phyloP scores from a whole-genome alignment of 2,888 invertebrate species.

The Drosophila paranaensis region DNA sequence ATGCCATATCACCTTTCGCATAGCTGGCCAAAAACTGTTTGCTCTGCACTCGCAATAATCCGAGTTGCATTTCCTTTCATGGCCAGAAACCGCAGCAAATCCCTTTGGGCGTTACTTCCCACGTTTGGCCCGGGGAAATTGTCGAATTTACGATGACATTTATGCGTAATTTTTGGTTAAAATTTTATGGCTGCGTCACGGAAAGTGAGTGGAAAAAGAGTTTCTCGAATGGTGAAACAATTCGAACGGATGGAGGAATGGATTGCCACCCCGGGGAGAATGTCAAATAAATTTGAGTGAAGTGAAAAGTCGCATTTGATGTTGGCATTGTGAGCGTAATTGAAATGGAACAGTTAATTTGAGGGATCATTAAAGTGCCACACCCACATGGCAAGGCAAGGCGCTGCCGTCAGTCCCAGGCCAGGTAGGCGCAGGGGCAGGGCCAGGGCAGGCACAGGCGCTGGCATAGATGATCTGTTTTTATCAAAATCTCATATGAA shows the following conservation, averaged over 20 bases:
- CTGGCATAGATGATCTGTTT: conserved; percentile 27
- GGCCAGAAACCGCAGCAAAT: conserved; percentile 8
- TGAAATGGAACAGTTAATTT: conserved; percentile 73
- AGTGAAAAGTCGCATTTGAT: conserved; percentile 52
- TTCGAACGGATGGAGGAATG: conserved; percentile 2
- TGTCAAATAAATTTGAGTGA: conserved; percentile 78
- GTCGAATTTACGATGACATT: conserved; percentile 82
- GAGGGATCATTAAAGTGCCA: conserved; percentile 75
- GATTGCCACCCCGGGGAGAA: conserved; percentile 46
- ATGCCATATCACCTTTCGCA: background rate
- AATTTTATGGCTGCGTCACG: conserved; percentile 49
- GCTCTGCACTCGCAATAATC: background rate
- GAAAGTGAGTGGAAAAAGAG: conserved; percentile 38
- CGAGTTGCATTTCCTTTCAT: background rate
- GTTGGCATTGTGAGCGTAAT: conserved; percentile 33
- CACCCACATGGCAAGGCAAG: conserved; percentile 67
- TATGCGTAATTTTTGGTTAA: conserved; percentile 65
- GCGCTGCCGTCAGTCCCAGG: conserved; percentile 8
- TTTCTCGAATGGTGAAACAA: conserved; percentile 8
- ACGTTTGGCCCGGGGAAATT: conserved; percentile 36
- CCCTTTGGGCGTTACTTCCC: conserved; percentile 53
- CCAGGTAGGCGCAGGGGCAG: conserved; percentile 29
- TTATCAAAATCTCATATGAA: conserved; percentile 19
- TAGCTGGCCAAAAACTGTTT: background rate
- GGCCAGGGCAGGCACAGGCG: background rate